Conservation (phyloP, 2,888 invertebrate species). For the Marronus borbonicus region DNA sequence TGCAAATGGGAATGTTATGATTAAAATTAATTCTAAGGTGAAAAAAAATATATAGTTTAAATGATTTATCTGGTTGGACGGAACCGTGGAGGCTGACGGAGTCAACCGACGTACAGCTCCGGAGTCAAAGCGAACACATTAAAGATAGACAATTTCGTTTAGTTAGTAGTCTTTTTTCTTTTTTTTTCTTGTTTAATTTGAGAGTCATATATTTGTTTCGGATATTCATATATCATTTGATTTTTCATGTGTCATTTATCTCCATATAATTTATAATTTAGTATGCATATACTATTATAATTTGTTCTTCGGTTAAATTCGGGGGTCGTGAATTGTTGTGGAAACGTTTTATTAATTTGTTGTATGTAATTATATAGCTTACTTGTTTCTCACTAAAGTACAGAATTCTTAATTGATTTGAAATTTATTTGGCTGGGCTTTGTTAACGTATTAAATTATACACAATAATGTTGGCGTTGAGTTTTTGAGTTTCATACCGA, state of each 20-base stretch:
- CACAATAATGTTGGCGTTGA: too few relatives aligned
- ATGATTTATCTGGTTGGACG: constrained; percentile 2
- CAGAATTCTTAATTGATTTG: too few relatives aligned
- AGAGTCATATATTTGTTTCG: background rate
- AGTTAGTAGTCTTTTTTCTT: background rate
- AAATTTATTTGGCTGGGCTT: too few relatives aligned
- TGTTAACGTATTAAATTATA: too few relatives aligned
- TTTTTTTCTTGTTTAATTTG: background rate
- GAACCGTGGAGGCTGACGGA: constrained; percentile 18
- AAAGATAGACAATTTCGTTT: background rate
- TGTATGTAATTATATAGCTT: too few relatives aligned
- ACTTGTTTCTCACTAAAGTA: too few relatives aligned
- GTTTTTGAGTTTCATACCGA: too few relatives aligned
- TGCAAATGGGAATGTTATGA: constrained; percentile 2
- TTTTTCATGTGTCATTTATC: background rate
- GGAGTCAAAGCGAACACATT: background rate
- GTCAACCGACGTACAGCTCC: background rate
- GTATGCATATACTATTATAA: background rate
- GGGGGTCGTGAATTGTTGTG: background rate
- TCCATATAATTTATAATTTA: constrained; percentile 9
- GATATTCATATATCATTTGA: background rate
- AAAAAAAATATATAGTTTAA: constrained; percentile 9
- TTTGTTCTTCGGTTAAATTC: too few relatives aligned
- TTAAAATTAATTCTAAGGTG: background rate
- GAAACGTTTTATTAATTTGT: background rate